Conservation (phyloP, 2,888 invertebrate genomes). For the Drosophila pegasa region DNA sequence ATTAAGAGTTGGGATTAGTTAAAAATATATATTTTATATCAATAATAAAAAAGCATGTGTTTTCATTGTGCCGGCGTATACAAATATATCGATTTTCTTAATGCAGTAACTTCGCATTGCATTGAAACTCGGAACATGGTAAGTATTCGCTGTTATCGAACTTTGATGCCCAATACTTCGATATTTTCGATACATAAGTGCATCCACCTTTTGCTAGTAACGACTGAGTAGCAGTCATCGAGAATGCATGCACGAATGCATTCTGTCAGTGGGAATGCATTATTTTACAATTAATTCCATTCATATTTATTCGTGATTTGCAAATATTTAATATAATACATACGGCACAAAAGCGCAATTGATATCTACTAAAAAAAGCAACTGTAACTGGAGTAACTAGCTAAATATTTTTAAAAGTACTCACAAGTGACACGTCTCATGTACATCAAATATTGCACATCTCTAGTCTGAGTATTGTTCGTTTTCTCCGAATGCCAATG, state of each 20-base stretch:
- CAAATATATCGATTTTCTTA: neutral
- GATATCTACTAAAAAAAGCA: neutral
- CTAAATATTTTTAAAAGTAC: constrained; percentile 5
- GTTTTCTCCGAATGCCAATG: constrained; percentile 71
- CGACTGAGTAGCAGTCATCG: neutral
- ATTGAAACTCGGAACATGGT: neutral
- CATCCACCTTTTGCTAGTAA: neutral
- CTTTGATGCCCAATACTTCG: neutral
- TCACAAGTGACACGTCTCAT: constrained; percentile 17
- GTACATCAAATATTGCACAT: constrained; percentile 29
- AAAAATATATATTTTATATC: neutral
- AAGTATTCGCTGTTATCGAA: neutral
- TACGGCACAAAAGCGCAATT: neutral
- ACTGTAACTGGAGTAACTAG: neutral
- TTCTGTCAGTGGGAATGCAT: neutral
- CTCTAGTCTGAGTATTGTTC: constrained; percentile 61
- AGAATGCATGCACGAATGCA: too few relatives aligned
- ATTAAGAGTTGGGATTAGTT: too few relatives aligned
- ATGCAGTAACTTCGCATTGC: neutral
- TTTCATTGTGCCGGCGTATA: neutral
- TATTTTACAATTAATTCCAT: neutral
- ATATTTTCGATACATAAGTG: neutral
- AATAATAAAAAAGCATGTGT: neutral
- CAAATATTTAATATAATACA: neutral
- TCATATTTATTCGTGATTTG: neutral